Evolutionary conservation across 2,888 invertebrate genomes (phyloP).

Genomic region (Drosophila ezoana): DNA sequence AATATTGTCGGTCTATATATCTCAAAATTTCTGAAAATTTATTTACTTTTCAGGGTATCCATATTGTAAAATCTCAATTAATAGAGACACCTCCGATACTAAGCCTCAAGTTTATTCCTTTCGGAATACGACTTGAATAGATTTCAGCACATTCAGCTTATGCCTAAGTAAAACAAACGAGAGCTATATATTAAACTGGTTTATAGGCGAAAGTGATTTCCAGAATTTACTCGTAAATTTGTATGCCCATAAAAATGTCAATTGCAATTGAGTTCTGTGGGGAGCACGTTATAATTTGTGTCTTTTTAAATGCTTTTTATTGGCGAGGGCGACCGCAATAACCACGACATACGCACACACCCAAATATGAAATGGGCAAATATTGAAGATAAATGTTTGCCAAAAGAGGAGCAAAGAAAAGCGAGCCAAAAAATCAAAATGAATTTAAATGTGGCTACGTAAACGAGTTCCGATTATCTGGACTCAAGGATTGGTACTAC

Average conservation of each 20-base stretch:
- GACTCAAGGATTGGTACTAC: conserved; percentile 2
- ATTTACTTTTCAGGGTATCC: too few species aligned
- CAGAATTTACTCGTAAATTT: conserved; percentile 7
- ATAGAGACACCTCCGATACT: too few species aligned
- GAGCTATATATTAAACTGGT: neutral
- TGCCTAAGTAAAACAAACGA: neutral
- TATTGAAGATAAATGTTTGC: conserved; percentile 69
- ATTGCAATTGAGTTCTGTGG: conserved; percentile 49
- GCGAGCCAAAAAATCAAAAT: conserved; percentile 70
- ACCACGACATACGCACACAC: conserved; percentile 27
- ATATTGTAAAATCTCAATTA: too few species aligned
- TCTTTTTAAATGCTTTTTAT: conserved; percentile 78
- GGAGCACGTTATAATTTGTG: conserved; percentile 67
- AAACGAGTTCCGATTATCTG: conserved; percentile 66
- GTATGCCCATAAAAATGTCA: conserved; percentile 59
- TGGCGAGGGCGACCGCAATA: conserved; percentile 58
- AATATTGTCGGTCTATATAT: too few species aligned
- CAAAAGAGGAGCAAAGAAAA: conserved; percentile 19
- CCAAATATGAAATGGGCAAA: neutral
- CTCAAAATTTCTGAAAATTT: too few species aligned
- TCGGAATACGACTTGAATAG: too few species aligned
- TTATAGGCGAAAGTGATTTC: conserved; percentile 10
- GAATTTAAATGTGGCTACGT: conserved; percentile 74
- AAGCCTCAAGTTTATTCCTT: too few species aligned
- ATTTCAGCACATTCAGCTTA: neutral